phyloP scores from a whole-genome alignment of 1,140 invertebrate genomes.

The Cherax destructor region DNA sequence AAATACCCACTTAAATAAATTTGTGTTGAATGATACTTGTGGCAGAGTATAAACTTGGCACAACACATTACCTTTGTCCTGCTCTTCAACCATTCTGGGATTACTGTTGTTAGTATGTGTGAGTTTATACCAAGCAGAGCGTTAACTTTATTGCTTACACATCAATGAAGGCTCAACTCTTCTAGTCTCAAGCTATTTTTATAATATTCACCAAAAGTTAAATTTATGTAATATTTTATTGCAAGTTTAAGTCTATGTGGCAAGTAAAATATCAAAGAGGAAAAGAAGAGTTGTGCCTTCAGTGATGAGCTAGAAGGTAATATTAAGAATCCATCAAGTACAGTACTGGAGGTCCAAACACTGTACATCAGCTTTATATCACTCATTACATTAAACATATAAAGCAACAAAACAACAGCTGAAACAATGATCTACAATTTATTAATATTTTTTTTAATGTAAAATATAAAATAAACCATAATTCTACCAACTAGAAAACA shows the following conservation, averaged over 20 bases:
- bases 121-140: conserved; percentile 41
- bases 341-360: conserved; percentile 29
- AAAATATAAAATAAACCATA: conserved; percentile 7
- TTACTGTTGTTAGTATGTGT: conserved; percentile 30
- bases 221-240: too few species aligned
- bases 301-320: conserved; percentile 25
- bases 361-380: conserved; percentile 24
- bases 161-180: conserved; percentile 19
- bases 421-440: conserved; percentile 39
- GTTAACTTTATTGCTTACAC: conserved; percentile 29
- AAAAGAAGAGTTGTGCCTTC: background rate
- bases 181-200: too few species aligned
- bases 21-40: background rate
- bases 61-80: background rate
- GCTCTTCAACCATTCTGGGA: background rate
- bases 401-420: conserved; percentile 46
- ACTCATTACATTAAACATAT: conserved; percentile 29
- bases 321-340: conserved; percentile 31
- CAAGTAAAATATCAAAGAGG: too few species aligned
- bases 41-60: conserved; percentile 9
- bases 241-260: too few species aligned
- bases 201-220: too few species aligned
- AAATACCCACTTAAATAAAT: background rate
- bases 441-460: conserved; percentile 16
- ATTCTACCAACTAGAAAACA: conserved; percentile 33